Evolutionary conservation across 1,140 invertebrate species (phyloP).

Genomic region (Hycleus cichorii): DNA sequence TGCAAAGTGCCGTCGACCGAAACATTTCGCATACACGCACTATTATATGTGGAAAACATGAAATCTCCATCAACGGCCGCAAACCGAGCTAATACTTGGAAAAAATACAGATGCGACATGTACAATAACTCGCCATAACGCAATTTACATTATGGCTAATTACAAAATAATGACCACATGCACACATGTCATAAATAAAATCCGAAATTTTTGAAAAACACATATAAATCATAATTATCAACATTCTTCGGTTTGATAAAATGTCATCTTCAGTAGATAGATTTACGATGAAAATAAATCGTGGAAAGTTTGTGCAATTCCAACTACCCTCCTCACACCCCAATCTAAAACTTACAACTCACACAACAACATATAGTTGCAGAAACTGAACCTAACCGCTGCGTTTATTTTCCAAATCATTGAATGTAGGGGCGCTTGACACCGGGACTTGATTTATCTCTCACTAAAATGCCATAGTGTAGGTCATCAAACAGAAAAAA

Average conservation of each 20-base stretch:
- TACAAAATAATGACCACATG: background rate
- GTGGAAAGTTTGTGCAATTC: no score
- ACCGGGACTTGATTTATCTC: constrained; percentile 10
- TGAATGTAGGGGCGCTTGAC: constrained; percentile 5
- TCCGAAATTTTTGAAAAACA: no score
- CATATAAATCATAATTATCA: no score
- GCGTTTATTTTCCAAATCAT: constrained; percentile 15
- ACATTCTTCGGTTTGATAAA: no score
- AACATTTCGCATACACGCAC: constrained; percentile 13
- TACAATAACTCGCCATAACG: constrained; percentile 7
- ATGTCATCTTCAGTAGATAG: no score
- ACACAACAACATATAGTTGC: background rate
- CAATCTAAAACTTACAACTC: background rate
- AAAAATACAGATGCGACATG: constrained; percentile 10
- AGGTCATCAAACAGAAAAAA: no score
- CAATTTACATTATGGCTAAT: constrained; percentile 13
- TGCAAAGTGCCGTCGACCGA: constrained; percentile 15
- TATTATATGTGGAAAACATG: constrained; percentile 17
- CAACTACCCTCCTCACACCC: constrained; percentile 1
- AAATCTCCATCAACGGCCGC: constrained; percentile 14
- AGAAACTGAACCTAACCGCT: constrained; percentile 4
- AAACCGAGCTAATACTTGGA: constrained; percentile 2
- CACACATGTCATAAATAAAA: no score
- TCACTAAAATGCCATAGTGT: no score
- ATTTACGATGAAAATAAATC: no score